phyloP scores from a whole-genome alignment of 37 sponge, comb jelly and placozoan species.

The Eunapius fragilis region DNA sequence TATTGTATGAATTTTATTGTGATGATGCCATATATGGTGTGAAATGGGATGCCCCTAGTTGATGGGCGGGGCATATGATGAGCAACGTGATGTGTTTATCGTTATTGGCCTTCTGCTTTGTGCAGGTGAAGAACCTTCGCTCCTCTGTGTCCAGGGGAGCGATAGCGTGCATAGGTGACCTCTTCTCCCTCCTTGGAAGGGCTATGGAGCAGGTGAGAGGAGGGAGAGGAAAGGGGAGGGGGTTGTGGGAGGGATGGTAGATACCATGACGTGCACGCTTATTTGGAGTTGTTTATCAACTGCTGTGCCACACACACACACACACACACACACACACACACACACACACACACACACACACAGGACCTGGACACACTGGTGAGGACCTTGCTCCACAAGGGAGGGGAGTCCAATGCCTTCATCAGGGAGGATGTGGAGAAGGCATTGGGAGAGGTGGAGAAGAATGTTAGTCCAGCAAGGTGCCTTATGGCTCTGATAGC shows the following conservation, averaged over 20 bases:
- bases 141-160: constrained; percentile 85
- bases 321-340: too few species aligned
- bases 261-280: too few species aligned
- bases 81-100: too few species aligned
- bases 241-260: not conserved
- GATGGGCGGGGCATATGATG: not conserved
- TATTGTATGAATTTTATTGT: too few species aligned
- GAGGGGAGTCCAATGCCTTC: constrained; percentile 78
- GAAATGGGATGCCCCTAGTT: not conserved
- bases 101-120: too few species aligned
- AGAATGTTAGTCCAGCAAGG: constrained; percentile 33
- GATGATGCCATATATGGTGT: not conserved
- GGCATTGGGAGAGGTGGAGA: constrained; percentile 63
- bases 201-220: constrained; percentile 70
- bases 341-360: too few species aligned
- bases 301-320: too few species aligned
- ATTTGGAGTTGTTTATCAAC: too few species aligned
- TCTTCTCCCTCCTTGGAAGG: constrained; percentile 60
- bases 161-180: constrained; percentile 73
- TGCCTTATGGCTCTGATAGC: constrained; percentile 64
- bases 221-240: not conserved
- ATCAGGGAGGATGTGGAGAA: constrained; percentile 85
- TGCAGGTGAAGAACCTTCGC: constrained; percentile 88
- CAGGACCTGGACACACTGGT: constrained; percentile 73
- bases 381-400: constrained; percentile 67